Base-by-base conservation (phyloP, 2,113 vertebrate species). In the Dascyllus trimaculatus region DNA sequence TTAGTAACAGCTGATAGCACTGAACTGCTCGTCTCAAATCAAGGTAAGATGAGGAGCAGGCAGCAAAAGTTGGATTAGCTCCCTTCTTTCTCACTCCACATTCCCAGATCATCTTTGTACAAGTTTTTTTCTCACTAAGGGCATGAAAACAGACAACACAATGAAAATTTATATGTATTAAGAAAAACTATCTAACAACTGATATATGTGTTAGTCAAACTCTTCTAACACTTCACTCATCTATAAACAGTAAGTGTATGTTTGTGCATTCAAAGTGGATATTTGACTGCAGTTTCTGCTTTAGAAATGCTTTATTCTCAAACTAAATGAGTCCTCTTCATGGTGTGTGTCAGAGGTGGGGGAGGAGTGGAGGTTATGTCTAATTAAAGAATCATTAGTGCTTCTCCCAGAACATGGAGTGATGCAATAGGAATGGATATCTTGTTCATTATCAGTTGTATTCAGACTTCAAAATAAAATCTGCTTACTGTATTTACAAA, bases 351-450 rank as follows among this genome's bases (percentile, higher is more conserved):
- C 40, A 43, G 67, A 40, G 25, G 17, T 60, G 80, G 81, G 86
- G 87, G 82, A 83, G 80, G 85, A 73, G 62, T 57, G 35, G 26
- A 72, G 43, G 75, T 82, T 85, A 78, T 71, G 68, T 62, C 77
- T 88, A 91, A 94, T 93, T 93, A 93, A 91, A 85, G 73, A 75
- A 48, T 63, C 88, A 92, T 93, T 91, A 92, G 85, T 73, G 81
- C 56, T 76, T 77, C 65, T 81, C 76, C 22, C 61, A 73, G 45
- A 45, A 15, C 5, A 69, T 38, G 11, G 24, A 73, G 13, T 84
- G 68, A 73, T 78, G 79, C 73, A 84, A 75, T 70, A 40, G 64
- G 18, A 76, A 24, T 19, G 15, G 2, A 71, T 78, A n/a, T 88
- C 79, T 75, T 70, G 67, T 75, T 84, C 48, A 69, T 38, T 45